phyloP scores from a whole-genome alignment of 2,797 vertebrate genomes.

The Enteromius anoplus region DNA sequence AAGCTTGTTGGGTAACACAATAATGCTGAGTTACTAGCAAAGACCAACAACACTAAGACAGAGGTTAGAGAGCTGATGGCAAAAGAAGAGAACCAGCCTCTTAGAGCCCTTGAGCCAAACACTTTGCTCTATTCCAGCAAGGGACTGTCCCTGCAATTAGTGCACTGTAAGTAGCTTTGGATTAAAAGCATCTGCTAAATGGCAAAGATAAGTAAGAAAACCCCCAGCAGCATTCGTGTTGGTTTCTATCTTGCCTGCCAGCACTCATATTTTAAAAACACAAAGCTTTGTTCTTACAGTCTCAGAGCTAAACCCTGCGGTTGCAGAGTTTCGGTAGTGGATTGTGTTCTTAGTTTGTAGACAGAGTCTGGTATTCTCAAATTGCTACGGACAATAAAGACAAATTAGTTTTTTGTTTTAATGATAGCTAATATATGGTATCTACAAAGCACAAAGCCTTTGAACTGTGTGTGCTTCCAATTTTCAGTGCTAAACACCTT shows the following conservation, averaged over 20 bases:
- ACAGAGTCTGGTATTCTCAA: background rate
- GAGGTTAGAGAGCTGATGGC: conserved; percentile 9
- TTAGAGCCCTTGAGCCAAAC: conserved; percentile 28
- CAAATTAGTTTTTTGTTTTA: background rate
- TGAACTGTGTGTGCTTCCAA: background rate
- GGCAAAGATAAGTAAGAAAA: conserved; percentile 43
- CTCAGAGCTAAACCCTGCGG: background rate
- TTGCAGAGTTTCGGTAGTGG: conserved; percentile 9
- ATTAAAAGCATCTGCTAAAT: conserved; percentile 52
- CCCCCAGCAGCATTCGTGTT: conserved; percentile 34
- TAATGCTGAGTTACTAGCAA: background rate
- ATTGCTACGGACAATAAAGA: background rate
- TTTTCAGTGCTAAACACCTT: conserved; percentile 2
- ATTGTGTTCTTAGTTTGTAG: background rate
- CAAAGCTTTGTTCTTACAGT: conserved; percentile 39
- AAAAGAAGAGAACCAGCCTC: conserved; percentile 13
- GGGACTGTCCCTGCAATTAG: conserved; percentile 31
- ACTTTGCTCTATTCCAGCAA: conserved; percentile 37
- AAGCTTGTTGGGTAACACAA: background rate
- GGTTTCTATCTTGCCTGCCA: conserved; percentile 20
- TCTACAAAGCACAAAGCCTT: background rate
- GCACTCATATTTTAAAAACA: conserved; percentile 33
- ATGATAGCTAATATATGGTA: background rate
- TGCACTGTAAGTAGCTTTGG: conserved; percentile 43
- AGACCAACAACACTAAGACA: background rate